Percentiles rank a stretch among this genome's conserved stretches.
phyloP scores from a whole-genome alignment of 2,888 invertebrate species.

The Amaurobius ferox region DNA sequence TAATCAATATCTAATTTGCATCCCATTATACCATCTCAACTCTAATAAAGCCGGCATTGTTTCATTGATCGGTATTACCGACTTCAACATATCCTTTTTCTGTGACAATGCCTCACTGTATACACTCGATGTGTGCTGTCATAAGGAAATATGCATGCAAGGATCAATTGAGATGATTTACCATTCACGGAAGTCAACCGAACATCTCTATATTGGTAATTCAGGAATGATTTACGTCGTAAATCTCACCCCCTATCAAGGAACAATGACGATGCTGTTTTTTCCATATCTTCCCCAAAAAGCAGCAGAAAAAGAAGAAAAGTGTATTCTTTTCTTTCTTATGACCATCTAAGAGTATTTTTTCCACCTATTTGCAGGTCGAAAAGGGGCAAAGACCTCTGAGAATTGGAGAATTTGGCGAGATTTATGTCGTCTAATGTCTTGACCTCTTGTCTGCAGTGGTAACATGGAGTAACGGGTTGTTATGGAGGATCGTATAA shows the following conservation, averaged over 20 bases:
- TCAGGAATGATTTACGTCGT: background rate
- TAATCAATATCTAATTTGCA: no score
- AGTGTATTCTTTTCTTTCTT: background rate
- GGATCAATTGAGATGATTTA: background rate
- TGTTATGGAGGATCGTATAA: no score
- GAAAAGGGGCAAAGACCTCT: slow-evolving; percentile 61
- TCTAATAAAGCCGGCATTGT: no score
- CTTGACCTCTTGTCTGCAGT: slow-evolving; percentile 37
- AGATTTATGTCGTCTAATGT: slow-evolving; percentile 58
- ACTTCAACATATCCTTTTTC: no score
- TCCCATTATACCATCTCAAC: no score
- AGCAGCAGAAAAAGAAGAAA: background rate
- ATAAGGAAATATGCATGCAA: background rate
- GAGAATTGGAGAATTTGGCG: slow-evolving; percentile 41
- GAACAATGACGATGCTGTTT: slow-evolving; percentile 63
- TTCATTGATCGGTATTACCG: no score
- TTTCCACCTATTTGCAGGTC: background rate
- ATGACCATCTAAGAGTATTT: background rate
- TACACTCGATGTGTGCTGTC: no score
- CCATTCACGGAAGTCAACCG: background rate
- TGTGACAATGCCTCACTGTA: no score
- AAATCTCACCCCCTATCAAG: background rate
- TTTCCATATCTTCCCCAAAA: slow-evolving; percentile 19
- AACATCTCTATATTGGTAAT: background rate
- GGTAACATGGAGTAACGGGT: no score